Evolutionary conservation across 2,797 vertebrate genomes (phyloP).

Genomic region (Acrocephalus scirpaceus): DNA sequence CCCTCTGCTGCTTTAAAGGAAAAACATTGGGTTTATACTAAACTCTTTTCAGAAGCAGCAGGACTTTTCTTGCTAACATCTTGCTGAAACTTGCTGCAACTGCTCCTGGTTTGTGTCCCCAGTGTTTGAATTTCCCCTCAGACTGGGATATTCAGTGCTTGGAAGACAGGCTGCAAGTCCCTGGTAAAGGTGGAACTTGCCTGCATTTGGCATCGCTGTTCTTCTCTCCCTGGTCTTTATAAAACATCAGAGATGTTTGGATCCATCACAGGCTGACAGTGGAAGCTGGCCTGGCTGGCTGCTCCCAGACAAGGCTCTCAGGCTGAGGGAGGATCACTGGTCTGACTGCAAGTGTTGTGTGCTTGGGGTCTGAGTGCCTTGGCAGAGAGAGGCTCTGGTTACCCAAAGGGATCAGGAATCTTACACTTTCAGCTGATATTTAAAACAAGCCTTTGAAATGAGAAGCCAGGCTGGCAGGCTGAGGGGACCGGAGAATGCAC

Average conservation of each 20-base stretch:
- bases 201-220: accelerated
- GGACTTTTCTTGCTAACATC: neutral
- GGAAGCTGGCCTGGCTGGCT: neutral
- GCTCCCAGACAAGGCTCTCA: neutral
- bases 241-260: neutral
- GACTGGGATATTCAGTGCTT: neutral
- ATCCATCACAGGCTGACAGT: neutral
- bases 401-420: neutral
- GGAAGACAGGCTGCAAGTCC: neutral
- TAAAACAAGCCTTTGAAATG: neutral
- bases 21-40: neutral
- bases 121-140: neutral
- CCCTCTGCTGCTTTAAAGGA: neutral
- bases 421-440: neutral
- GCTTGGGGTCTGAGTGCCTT: neutral
- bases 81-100: neutral
- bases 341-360: accelerated
- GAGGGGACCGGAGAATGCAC: neutral
- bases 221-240: neutral
- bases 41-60: neutral
- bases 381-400: neutral
- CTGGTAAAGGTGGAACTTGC: neutral
- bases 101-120: neutral
- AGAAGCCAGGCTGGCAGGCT: neutral
- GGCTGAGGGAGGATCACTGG: accelerated